Conservation (phyloP, 2,888 invertebrate genomes). For the Dysmachus trigonus region DNA sequence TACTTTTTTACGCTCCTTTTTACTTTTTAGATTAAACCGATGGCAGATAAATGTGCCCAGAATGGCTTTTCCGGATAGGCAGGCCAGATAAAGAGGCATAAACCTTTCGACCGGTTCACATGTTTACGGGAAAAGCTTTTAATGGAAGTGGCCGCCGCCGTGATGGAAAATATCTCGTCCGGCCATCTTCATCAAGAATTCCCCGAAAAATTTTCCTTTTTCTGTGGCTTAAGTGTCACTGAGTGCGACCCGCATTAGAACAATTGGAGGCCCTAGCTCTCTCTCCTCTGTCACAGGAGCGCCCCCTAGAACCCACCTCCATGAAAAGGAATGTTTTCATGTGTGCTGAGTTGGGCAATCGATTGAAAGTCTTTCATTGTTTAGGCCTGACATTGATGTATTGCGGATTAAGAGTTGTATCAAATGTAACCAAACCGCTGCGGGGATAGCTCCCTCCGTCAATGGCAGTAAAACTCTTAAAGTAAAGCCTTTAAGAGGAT, state of each 20-base stretch:
- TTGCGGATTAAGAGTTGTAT: slow-evolving; percentile 60
- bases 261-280: background rate
- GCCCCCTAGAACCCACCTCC: background rate
- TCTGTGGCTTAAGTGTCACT: background rate
- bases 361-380: slow-evolving; percentile 39
- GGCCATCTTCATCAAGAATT: slow-evolving; percentile 1
- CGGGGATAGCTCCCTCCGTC: background rate
- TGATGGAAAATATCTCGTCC: background rate
- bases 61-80: background rate
- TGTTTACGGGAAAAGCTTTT: slow-evolving; percentile 7
- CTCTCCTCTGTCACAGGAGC: no score
- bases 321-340: background rate
- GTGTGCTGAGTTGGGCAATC: slow-evolving; percentile 21
- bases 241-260: background rate
- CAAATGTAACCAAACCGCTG: background rate
- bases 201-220: background rate
- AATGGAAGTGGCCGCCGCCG: background rate
- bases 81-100: background rate
- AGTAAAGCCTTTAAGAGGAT: background rate
- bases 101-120: background rate
- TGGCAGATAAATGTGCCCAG: slow-evolving; percentile 15
- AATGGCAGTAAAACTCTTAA: background rate
- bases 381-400: slow-evolving; percentile 61
- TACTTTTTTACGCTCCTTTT: background rate
- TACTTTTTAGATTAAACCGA: slow-evolving; percentile 7